These are phyloP conservation scores for Drosophila repleta DNA, from an alignment of 1,140 invertebrate genomes.

Conservation along the genomic window DNA sequence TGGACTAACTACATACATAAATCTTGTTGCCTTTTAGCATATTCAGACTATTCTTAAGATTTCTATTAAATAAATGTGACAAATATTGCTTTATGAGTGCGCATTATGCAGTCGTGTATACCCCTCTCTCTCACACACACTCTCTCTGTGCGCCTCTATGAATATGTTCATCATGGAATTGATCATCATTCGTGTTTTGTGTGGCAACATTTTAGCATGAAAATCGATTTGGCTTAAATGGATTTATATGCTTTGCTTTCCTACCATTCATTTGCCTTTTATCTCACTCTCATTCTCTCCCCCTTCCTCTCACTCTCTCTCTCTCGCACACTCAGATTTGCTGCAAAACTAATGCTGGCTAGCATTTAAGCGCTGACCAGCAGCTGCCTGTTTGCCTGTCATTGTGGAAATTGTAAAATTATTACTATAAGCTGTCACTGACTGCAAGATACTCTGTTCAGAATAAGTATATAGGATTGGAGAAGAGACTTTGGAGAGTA, in stretches of 20 bases:
- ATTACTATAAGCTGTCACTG: no score
- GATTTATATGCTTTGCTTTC: constrained; percentile 12
- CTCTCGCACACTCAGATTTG: neutral
- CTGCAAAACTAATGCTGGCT: neutral
- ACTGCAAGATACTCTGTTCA: no score
- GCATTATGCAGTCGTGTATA: no score
- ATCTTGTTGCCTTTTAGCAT: no score
- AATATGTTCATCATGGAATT: neutral
- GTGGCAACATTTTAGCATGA: constrained; percentile 11
- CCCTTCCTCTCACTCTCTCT: neutral
- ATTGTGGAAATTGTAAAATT: constrained; percentile 40
- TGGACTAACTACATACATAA: no score
- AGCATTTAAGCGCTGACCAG: constrained; percentile 19
- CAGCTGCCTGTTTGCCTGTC: constrained; percentile 24
- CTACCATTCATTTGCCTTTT: neutral
- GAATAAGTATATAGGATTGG: no score
- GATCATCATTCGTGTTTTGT: constrained; percentile 15
- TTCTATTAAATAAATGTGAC: no score
- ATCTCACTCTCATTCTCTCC: neutral
- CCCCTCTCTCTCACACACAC: no score
- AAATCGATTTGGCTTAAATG: constrained; percentile 29
- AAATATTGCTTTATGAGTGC: no score
- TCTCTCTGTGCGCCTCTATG: neutral
- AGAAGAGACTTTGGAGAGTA: no score
- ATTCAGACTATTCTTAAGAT: no score